Evolutionary conservation across 1,140 invertebrate genomes (phyloP).

Genomic region (Brachystomella parvula): DNA sequence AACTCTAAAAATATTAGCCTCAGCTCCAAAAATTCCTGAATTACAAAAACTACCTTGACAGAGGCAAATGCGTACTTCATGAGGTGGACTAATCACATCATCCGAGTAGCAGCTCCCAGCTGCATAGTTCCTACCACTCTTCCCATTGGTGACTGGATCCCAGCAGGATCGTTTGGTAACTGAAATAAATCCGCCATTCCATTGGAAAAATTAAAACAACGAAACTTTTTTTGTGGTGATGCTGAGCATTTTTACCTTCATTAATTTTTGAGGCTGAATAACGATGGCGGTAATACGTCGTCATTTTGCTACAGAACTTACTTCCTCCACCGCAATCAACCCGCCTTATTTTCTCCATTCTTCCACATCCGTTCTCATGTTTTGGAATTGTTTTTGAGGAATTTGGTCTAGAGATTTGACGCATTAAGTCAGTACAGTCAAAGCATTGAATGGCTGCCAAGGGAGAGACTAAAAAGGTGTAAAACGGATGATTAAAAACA

Average conservation of each 20-base stretch:
- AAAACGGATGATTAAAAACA: too few relatives aligned
- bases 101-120: background rate
- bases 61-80: background rate
- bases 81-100: background rate
- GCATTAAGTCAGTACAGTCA: background rate
- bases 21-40: too few relatives aligned
- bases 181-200: background rate
- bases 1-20: too few relatives aligned
- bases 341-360: background rate
- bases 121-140: background rate
- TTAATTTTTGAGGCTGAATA: background rate
- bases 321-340: background rate
- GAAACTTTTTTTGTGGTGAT: background rate
- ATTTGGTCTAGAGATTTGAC: background rate
- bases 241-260: background rate
- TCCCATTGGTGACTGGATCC: background rate
- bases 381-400: background rate
- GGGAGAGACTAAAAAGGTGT: background rate
- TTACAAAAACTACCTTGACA: background rate
- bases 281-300: background rate
- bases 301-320: background rate
- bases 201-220: background rate
- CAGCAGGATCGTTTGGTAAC: background rate
- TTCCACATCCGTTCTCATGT: background rate
- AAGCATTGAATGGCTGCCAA: background rate